Percentiles rank a stretch among this genome's conserved stretches.
Evolutionary conservation across 2,797 vertebrate species (phyloP).

Genomic region (Melanitta fusca): DNA sequence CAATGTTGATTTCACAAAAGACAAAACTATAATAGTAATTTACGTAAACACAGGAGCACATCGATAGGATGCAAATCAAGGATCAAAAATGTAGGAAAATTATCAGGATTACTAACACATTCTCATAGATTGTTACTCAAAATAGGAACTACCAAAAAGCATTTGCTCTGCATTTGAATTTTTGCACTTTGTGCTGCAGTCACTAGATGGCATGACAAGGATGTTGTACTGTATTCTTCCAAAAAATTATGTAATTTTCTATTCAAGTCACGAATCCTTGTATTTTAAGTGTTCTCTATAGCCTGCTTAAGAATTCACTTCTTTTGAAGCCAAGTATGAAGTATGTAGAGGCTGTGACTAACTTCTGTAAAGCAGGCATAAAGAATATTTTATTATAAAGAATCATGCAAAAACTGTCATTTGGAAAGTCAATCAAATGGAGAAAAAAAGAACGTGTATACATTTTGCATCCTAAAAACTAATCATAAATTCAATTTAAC

Average conservation of each 20-base stretch:
- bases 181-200: constrained; percentile 29
- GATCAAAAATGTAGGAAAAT: neutral
- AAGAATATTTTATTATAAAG: neutral
- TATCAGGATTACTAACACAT: neutral
- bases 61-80: neutral
- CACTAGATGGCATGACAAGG: constrained; percentile 75
- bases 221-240: neutral
- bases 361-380: neutral
- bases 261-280: neutral
- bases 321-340: neutral
- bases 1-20: neutral
- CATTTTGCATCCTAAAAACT: neutral
- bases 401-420: neutral
- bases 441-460: neutral
- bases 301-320: neutral
- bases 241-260: neutral
- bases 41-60: neutral
- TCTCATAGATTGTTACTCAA: neutral
- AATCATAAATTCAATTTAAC: neutral
- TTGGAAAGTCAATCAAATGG: neutral
- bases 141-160: neutral
- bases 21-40: neutral
- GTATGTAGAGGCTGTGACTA: neutral
- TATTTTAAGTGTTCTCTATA: neutral
- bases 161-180: neutral